A percentile compares a stretch with the other conserved stretches of the same genome.
These are phyloP conservation scores for Pao palembangensis DNA, from an alignment of 2,113 vertebrate species.

Conservation along the genomic window DNA sequence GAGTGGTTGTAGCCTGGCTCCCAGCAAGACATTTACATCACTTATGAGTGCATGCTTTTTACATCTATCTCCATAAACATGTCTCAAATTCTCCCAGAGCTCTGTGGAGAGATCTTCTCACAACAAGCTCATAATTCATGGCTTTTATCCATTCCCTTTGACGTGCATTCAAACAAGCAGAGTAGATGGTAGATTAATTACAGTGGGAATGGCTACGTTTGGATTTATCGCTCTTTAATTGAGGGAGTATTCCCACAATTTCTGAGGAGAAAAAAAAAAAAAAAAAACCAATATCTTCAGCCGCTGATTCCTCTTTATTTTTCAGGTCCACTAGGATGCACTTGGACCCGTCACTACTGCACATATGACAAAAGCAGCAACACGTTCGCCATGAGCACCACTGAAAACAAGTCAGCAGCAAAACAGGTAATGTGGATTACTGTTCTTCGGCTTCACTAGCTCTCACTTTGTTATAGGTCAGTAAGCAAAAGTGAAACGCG, in stretches of 20 bases:
- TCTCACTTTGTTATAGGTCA: background rate
- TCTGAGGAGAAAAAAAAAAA: too few species aligned
- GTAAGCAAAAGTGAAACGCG: slow-evolving; percentile 3
- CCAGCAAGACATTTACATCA: slow-evolving; percentile 4
- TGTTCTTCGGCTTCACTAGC: background rate
- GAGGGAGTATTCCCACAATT: too few species aligned
- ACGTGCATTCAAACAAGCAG: slow-evolving; percentile 52
- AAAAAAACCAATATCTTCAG: too few species aligned
- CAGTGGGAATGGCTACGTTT: slow-evolving; percentile 32
- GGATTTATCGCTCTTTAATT: background rate
- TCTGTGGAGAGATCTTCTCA: slow-evolving; percentile 43
- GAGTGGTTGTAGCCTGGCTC: slow-evolving; percentile 64
- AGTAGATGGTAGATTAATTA: slow-evolving; percentile 52
- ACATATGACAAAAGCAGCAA: slow-evolving; percentile 92
- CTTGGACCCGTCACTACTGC: slow-evolving; percentile 96
- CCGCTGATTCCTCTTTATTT: background rate
- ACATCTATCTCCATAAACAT: slow-evolving; percentile 65
- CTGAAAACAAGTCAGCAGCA: slow-evolving; percentile 87
- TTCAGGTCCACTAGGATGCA: slow-evolving; percentile 92
- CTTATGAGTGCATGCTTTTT: slow-evolving; percentile 38
- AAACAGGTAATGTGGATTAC: slow-evolving; percentile 83
- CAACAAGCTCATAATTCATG: slow-evolving; percentile 55
- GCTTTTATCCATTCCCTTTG: slow-evolving; percentile 62
- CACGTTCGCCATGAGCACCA: slow-evolving; percentile 89
- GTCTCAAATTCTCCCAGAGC: slow-evolving; percentile 49